Percentiles rank a stretch among this genome's conserved stretches.
Conservation (phyloP, 2,113 vertebrate species). For the Larimichthys crocea region DNA sequence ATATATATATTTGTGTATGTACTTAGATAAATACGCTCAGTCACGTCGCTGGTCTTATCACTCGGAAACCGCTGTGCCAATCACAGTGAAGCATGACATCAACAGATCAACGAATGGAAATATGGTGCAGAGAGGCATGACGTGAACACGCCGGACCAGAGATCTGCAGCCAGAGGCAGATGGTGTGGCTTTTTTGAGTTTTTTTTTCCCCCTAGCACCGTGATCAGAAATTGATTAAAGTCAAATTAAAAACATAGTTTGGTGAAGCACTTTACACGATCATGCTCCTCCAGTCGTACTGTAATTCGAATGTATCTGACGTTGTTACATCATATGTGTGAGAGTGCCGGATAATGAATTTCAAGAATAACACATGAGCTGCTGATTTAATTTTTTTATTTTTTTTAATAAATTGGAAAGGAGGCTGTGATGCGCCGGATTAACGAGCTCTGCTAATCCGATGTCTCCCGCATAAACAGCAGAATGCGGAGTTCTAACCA, state of each 20-base stretch:
- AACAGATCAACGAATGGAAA: constrained; percentile 5
- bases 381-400: not conserved
- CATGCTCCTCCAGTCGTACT: not conserved
- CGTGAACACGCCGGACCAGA: not conserved
- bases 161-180: not conserved
- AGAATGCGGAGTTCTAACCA: not conserved
- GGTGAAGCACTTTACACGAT: not conserved
- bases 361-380: not conserved
- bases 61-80: constrained; percentile 4
- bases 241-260: not conserved
- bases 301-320: not conserved
- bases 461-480: not conserved
- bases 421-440: not conserved
- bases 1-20: not conserved
- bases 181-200: not conserved
- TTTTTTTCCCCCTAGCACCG: not conserved
- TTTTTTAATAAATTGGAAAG: too few relatives aligned
- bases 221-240: not conserved
- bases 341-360: not conserved
- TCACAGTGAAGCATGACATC: constrained; percentile 20
- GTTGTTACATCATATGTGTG: not conserved
- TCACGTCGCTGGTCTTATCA: constrained; percentile 4
- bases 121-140: not conserved
- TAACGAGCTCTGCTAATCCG: not conserved
- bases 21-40: not conserved